Base-by-base conservation (phyloP, 2,797 vertebrate genomes). In the Rhinoraja longicauda region DNA sequence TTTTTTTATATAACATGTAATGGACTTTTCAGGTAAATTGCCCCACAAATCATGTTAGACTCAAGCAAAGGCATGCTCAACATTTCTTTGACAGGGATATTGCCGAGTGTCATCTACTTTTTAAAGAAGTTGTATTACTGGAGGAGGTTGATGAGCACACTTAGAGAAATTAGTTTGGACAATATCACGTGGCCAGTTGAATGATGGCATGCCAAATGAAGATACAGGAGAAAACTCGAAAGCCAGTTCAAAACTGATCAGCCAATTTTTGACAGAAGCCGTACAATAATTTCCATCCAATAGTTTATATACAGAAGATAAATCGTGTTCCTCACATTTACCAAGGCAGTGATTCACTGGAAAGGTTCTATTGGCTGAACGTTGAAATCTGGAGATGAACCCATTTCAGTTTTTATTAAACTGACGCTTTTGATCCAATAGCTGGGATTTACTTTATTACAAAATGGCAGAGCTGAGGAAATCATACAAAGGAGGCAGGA, bases 311-410 rank as follows among this genome's bases (percentile, higher is more conserved):
- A 29, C 26, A 57, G 79, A 45, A 57, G 79, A 82, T 12, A 82
- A 82, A 82, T 24, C 2, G 57, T 57, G 8, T 29, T 29, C 12
- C 45, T 57, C 45, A 57, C 79, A 57, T 53, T 82, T 57, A 24
- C 45, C 32, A 78, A 78, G 72, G 4, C 32, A 77, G 76, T 13
- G 53, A 12, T 9, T 57, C 45, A 29, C 45, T 82, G 45, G 79
- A 29, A 57, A 53, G 57, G 26, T 62, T 62, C 17, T 62, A 62
- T 86, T 86, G 53, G 13, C 82, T 86, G 82, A n/a, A 86, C 62
- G 12, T 82, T 32, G 57, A 86, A 64, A 86, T 86, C 82, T 86
- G 57, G 57, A 86, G 57, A 86, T 32, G 62, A 86, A 86, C 57
- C 12, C 53, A 62, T 62, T 86, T 86, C 82, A 67, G 13, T n/a